These are phyloP conservation scores for Diuraphis noxia DNA, from an alignment of 1,140 invertebrate genomes.

Conservation along the genomic window DNA sequence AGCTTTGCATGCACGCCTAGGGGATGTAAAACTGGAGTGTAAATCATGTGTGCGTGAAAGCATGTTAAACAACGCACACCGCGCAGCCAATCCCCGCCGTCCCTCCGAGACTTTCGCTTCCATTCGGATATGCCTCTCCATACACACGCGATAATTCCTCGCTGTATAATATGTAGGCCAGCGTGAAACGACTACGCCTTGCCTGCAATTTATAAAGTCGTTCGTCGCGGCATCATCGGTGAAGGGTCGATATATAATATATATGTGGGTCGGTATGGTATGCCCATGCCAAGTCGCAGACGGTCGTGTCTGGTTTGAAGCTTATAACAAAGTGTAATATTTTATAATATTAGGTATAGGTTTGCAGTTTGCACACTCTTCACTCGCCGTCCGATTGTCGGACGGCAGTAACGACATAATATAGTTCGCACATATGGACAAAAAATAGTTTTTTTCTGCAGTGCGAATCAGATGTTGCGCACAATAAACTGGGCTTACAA, in stretches of 20 bases:
- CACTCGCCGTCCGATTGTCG: neutral
- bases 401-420: neutral
- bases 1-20: neutral
- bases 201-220: neutral
- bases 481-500: neutral
- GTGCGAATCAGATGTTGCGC: neutral
- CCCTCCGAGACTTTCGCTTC: neutral
- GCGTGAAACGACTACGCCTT: neutral
- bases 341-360: neutral
- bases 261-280: neutral
- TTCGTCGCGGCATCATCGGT: neutral
- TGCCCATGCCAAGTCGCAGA: neutral
- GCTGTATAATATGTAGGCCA: neutral
- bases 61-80: neutral
- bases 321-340: neutral
- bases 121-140: neutral
- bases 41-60: constrained; percentile 6
- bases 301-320: neutral
- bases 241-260: neutral
- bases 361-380: neutral
- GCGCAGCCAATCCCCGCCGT: neutral
- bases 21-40: neutral
- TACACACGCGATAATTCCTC: neutral
- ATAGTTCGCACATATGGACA: neutral
- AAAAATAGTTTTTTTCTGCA: no score